A percentile compares a stretch with the other conserved stretches of the same genome.
Conservation (phyloP, 2,888 invertebrate species). For the Heliconius aoede region DNA sequence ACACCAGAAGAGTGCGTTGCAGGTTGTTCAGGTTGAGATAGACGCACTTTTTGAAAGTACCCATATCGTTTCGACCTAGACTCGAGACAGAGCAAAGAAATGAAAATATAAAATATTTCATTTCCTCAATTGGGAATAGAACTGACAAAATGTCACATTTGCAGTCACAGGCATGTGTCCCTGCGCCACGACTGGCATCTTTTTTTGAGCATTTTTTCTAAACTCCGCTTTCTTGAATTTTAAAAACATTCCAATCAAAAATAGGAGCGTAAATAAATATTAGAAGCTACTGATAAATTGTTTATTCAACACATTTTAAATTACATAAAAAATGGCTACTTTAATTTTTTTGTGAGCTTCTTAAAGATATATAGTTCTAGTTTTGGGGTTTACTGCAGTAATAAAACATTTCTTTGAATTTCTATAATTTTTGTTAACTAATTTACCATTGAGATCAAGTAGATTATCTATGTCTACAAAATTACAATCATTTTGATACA, state of each 20-base stretch:
- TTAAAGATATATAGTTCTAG: constrained; percentile 46
- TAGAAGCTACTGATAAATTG: constrained; percentile 51
- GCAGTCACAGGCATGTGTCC: no score
- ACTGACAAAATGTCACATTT: no score
- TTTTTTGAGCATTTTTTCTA: not conserved
- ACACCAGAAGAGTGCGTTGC: no score
- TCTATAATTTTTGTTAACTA: constrained; percentile 52
- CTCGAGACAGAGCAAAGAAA: no score
- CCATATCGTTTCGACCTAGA: no score
- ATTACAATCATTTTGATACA: constrained; percentile 46
- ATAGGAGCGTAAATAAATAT: constrained; percentile 2
- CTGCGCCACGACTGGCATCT: no score
- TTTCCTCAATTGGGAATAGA: no score
- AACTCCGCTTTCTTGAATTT: not conserved
- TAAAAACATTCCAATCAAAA: not conserved
- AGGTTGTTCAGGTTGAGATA: no score
- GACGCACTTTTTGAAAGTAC: no score
- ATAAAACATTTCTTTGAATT: constrained; percentile 36
- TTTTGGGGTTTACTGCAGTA: constrained; percentile 23
- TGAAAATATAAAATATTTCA: no score
- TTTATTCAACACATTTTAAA: constrained; percentile 79
- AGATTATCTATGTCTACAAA: constrained; percentile 49
- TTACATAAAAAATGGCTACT: constrained; percentile 77
- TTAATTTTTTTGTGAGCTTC: constrained; percentile 53
- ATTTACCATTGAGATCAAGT: constrained; percentile 53